phyloP scores from a whole-genome alignment of 2,113 vertebrate genomes.

The Pycnonotus jocosus region DNA sequence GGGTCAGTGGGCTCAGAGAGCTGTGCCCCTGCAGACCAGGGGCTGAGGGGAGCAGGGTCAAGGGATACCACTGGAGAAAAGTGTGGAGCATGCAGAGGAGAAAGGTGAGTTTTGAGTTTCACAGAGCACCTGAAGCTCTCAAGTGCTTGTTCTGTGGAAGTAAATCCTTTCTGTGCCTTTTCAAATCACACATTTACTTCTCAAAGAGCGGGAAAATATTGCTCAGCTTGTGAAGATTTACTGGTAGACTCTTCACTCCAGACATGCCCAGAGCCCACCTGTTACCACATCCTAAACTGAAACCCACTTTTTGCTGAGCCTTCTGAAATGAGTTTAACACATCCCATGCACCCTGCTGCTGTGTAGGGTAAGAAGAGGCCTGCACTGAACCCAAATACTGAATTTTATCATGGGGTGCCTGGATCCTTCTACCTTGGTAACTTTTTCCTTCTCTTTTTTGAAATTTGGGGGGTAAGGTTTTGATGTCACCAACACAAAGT shows the following conservation, averaged over 20 bases:
- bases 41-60: neutral
- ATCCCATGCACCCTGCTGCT: neutral
- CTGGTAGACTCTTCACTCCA: neutral
- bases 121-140: neutral
- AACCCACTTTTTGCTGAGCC: neutral
- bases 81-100: neutral
- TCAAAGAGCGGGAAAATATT: neutral
- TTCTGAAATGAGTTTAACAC: neutral
- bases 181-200: neutral
- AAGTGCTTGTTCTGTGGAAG: rapidly evolving
- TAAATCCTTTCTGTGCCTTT: rapidly evolving
- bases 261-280: neutral
- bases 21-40: neutral
- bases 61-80: neutral
- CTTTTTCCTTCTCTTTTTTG: neutral
- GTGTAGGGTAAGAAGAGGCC: neutral
- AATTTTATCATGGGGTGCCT: neutral
- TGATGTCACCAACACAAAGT: neutral
- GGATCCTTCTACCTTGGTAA: neutral
- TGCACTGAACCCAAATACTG: neutral
- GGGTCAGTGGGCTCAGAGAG: neutral
- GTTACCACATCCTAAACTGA: neutral
- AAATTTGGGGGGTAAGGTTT: neutral
- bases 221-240: neutral
- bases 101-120: neutral